Percentiles rank a stretch among this genome's conserved stretches.
These are phyloP conservation scores for Magallana gigas DNA, from an alignment of 1,140 invertebrate genomes.

Conservation along the genomic window DNA sequence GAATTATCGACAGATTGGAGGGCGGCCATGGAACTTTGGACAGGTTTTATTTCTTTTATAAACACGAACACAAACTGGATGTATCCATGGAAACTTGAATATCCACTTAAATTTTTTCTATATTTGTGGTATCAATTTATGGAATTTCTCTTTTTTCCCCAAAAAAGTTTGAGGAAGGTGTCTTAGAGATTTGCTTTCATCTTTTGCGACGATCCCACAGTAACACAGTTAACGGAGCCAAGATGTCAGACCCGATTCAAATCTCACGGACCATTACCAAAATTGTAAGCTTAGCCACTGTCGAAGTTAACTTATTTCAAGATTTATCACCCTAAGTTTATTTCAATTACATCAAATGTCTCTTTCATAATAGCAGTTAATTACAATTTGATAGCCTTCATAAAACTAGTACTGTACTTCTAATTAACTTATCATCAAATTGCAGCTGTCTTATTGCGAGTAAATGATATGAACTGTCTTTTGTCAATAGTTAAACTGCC, in stretches of 20 bases:
- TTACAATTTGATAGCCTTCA: too few relatives aligned
- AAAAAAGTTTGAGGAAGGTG: conserved; percentile 52
- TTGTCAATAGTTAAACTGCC: neutral
- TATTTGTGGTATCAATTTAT: neutral
- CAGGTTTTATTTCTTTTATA: conserved; percentile 80
- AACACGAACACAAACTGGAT: neutral
- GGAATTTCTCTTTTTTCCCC: neutral
- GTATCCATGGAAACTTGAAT: neutral
- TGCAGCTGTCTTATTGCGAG: too few relatives aligned
- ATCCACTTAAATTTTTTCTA: neutral
- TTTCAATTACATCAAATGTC: too few relatives aligned
- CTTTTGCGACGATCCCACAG: conserved; percentile 48
- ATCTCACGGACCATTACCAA: conserved; percentile 14
- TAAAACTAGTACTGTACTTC: too few relatives aligned
- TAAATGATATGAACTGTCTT: too few relatives aligned
- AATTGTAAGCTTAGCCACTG: neutral
- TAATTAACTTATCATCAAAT: too few relatives aligned
- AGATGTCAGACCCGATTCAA: conserved; percentile 4
- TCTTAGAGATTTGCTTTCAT: conserved; percentile 50
- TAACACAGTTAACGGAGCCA: neutral
- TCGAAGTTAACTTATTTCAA: too few relatives aligned
- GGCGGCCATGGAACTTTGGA: conserved; percentile 92
- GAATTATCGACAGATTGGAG: conserved; percentile 87
- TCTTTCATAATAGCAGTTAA: too few relatives aligned
- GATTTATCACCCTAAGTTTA: too few relatives aligned